A percentile compares a stretch with the other conserved stretches of the same genome.
Conservation (phyloP, 2,113 vertebrate genomes). For the Porphyrio hochstetteri region DNA sequence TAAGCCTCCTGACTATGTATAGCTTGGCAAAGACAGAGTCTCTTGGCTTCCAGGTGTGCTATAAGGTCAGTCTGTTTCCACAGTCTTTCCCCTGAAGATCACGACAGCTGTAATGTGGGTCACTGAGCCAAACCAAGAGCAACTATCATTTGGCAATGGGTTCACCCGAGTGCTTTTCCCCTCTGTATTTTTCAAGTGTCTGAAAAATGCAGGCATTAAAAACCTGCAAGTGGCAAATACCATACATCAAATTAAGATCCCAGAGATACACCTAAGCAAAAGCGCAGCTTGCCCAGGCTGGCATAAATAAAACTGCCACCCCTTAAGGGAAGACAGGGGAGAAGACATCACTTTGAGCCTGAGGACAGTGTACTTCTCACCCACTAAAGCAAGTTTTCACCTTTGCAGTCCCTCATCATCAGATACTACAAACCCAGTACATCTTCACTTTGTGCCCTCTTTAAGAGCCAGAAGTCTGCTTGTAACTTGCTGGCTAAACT, state of each 20-base stretch:
- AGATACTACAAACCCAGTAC: neutral
- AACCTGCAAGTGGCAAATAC: neutral
- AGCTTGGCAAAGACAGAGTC: neutral
- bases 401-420: neutral
- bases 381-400: neutral
- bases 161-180: neutral
- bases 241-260: neutral
- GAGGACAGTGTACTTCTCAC: neutral
- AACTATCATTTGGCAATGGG: neutral
- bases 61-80: neutral
- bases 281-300: neutral
- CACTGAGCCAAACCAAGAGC: neutral
- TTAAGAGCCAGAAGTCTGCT: neutral
- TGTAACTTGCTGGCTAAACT: neutral
- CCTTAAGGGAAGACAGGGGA: neutral
- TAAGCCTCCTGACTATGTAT: neutral
- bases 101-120: neutral
- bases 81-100: neutral
- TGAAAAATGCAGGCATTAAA: neutral
- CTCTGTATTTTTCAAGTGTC: neutral
- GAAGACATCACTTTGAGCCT: neutral
- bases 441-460: neutral
- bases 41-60: constrained; percentile 21
- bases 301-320: neutral
- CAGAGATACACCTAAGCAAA: neutral